phyloP scores from a whole-genome alignment of 2,888 invertebrate species.

The Sesia bembeciformis region DNA sequence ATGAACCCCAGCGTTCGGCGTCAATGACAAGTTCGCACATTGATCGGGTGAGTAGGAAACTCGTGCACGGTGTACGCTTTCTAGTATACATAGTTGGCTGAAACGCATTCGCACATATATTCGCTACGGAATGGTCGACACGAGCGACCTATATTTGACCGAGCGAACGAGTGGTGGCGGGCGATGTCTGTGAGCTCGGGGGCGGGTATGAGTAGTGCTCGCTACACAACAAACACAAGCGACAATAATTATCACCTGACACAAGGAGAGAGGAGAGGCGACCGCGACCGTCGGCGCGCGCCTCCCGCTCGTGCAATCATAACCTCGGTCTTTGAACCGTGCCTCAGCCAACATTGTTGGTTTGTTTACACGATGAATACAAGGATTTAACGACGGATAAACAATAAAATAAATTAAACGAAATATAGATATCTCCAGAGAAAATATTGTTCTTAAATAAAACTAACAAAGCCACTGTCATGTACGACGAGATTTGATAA shows the following conservation, averaged over 20 bases:
- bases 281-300: conserved; percentile 4
- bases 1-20: conserved; percentile 42
- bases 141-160: conserved; percentile 18
- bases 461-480: no score
- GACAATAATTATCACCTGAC: conserved; percentile 17
- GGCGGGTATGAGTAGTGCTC: neutral
- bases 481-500: no score
- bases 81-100: neutral
- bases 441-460: no score
- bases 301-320: conserved; percentile 21
- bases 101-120: neutral
- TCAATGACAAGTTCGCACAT: conserved; percentile 53
- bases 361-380: conserved; percentile 20
- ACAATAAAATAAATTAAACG: no score
- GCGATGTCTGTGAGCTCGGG: neutral
- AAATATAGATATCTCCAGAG: no score
- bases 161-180: conserved; percentile 8
- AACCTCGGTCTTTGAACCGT: conserved; percentile 54
- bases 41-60: conserved; percentile 57
- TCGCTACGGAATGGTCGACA: conserved; percentile 4
- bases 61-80: neutral
- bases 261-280: conserved; percentile 9
- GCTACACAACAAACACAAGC: conserved; percentile 1
- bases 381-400: no score
- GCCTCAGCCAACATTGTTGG: conserved; percentile 22